A percentile compares a stretch with the other conserved stretches of the same genome.
Evolutionary conservation across 2,113 vertebrate genomes (phyloP).

Genomic region (Pelecanus crispus): DNA sequence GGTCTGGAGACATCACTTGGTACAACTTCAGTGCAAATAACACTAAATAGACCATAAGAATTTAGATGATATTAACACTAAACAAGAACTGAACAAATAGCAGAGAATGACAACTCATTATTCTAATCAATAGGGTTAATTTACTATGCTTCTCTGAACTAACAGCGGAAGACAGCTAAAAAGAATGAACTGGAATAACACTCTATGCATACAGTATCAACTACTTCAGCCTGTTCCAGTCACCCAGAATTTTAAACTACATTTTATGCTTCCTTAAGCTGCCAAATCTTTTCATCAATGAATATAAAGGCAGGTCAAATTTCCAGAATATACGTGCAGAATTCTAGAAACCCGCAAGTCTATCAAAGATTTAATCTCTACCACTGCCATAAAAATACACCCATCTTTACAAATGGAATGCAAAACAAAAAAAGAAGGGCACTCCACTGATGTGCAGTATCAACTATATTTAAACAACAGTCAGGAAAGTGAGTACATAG

Average conservation of each 20-base stretch:
- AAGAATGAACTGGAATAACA: slow-evolving; percentile 27
- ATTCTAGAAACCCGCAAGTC: neutral
- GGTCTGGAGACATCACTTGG: neutral
- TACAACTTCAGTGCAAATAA: neutral
- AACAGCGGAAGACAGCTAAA: slow-evolving; percentile 43
- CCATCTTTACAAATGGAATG: neutral
- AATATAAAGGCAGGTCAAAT: neutral
- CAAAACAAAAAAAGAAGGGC: neutral
- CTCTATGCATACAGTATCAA: slow-evolving; percentile 44
- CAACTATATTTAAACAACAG: neutral
- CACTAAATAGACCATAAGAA: neutral
- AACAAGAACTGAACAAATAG: neutral
- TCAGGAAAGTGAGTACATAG: neutral
- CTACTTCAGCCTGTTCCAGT: neutral
- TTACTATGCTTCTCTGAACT: slow-evolving; percentile 39
- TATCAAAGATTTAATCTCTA: neutral
- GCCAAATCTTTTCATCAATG: slow-evolving; percentile 3
- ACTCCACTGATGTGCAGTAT: neutral
- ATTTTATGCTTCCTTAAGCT: slow-evolving; percentile 45
- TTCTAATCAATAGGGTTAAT: neutral
- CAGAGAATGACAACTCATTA: neutral
- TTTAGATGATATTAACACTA: neutral
- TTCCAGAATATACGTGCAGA: neutral
- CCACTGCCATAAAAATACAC: neutral
- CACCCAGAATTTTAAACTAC: slow-evolving; percentile 3